These are phyloP conservation scores for Propsilocerus akamusi DNA, from an alignment of 1,140 invertebrate genomes.

Conservation along the genomic window DNA sequence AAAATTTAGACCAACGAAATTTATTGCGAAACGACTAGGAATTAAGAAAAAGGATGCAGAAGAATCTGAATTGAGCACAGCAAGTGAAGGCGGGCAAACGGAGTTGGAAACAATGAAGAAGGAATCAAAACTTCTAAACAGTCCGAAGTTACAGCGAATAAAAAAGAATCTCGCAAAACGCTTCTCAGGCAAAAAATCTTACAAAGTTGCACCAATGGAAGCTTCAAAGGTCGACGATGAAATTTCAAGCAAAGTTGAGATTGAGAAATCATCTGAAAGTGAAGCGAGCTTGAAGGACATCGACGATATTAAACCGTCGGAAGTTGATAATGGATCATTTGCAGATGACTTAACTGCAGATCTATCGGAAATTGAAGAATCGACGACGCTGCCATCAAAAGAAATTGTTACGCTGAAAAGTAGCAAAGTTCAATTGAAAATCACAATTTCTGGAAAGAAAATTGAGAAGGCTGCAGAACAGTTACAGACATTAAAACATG, in stretches of 20 bases:
- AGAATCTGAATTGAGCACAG: no score
- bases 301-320: neutral
- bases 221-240: neutral
- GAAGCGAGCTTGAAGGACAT: neutral
- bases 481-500: neutral
- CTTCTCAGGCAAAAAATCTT: neutral
- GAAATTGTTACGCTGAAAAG: constrained; percentile 12
- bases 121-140: neutral
- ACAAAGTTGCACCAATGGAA: neutral
- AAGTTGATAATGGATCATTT: neutral
- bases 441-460: constrained; percentile 21
- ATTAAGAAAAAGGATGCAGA: neutral
- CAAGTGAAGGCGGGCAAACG: neutral
- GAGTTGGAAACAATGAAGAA: neutral
- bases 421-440: constrained; percentile 12
- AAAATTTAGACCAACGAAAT: neutral
- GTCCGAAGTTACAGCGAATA: neutral
- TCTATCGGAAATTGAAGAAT: constrained; percentile 1
- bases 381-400: constrained; percentile 11
- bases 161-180: neutral
- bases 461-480: constrained; percentile 8
- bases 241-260: no score
- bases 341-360: neutral
- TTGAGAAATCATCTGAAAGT: neutral
- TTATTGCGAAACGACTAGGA: neutral